phyloP scores from a whole-genome alignment of 2,113 vertebrate species.

The Carassius gibelio region DNA sequence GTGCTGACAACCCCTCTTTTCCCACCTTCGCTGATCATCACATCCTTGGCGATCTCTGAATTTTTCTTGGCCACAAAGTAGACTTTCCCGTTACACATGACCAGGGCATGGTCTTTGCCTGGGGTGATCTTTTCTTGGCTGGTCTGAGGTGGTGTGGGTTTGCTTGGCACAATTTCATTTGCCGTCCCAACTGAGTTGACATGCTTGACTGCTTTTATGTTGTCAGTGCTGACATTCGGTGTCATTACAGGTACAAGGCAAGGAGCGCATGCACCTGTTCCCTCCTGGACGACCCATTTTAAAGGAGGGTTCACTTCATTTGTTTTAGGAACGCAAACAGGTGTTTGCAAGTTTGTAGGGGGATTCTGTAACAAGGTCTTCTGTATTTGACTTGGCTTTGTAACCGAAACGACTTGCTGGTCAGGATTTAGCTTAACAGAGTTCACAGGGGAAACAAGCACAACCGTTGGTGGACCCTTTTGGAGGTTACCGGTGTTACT shows the following conservation, averaged over 20 bases:
- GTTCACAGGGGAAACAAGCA: constrained; percentile 82
- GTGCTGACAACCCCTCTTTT: not conserved
- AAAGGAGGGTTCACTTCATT: constrained; percentile 70
- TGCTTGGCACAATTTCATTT: constrained; percentile 49
- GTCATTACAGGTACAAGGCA: constrained; percentile 76
- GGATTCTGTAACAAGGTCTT: constrained; percentile 52
- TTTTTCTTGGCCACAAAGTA: constrained; percentile 81
- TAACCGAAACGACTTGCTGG: constrained; percentile 61
- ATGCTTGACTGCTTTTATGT: constrained; percentile 74
- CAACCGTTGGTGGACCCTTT: constrained; percentile 68
- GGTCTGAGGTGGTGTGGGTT: constrained; percentile 36
- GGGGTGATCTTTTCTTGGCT: constrained; percentile 64
- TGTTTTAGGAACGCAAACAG: constrained; percentile 53
- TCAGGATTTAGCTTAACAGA: constrained; percentile 70
- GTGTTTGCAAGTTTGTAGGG: constrained; percentile 36
- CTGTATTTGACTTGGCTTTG: constrained; percentile 54
- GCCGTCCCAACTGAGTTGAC: constrained; percentile 57
- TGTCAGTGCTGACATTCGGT: constrained; percentile 74
- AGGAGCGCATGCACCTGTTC: constrained; percentile 56
- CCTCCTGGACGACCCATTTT: constrained; percentile 85
- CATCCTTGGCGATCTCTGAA: constrained; percentile 50
- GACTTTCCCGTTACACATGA: constrained; percentile 85
- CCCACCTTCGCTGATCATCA: constrained; percentile 24
- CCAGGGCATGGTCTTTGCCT: constrained; percentile 79
- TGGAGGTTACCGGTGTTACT: constrained; percentile 57